Base-by-base conservation (phyloP, 2,797 vertebrate species). In the Varecia variegata region DNA sequence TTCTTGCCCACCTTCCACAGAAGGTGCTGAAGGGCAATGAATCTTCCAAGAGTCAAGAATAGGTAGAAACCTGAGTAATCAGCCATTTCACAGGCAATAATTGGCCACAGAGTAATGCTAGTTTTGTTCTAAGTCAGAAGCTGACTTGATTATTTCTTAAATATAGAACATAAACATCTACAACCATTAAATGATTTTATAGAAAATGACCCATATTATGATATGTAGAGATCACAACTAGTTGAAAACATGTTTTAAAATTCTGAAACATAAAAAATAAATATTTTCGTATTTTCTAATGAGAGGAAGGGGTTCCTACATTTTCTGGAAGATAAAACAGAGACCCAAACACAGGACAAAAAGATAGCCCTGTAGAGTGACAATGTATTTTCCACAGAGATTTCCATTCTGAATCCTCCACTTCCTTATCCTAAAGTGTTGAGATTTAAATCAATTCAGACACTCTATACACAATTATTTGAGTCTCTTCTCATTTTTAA, bases 401-500 rank as follows among this genome's bases (percentile, higher is more conserved):
- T 60, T 17, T 13, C 90, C 54, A 25, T 79, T 91, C 12, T 73
- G 68, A 95, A 74, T 25, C 43, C 35, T 65, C n/a, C n/a, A 79
- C 7, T 84, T 70, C 38, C 77, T 94, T 90, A 93, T 52, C 81
- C 54, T 52, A 54, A 83, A 1, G 25, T 74, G n/a, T 6, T 67
- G 21, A 60, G 38, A 96, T 45, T 67, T 87, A 93, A 93, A 97
- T 92, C 54, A 97, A 93, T 91, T 90, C 70, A 96, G 43, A 93
- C 81, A 89, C 67, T 67, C 13, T 6, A 79, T 11, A 93, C 79
- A 94, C 52, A 79, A 91, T 74, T 90, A 58, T 90, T 84, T 90
- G 89, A 90, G 86, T 91, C 67, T 97, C 70, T 91, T 97, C 71
- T 97, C 95, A 90, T 96, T 93, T 98, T 97, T 98, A 96, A 97